Evolutionary conservation across 64 coral and sea anemone species (phyloP).

Genomic region (Acropora yongei): DNA sequence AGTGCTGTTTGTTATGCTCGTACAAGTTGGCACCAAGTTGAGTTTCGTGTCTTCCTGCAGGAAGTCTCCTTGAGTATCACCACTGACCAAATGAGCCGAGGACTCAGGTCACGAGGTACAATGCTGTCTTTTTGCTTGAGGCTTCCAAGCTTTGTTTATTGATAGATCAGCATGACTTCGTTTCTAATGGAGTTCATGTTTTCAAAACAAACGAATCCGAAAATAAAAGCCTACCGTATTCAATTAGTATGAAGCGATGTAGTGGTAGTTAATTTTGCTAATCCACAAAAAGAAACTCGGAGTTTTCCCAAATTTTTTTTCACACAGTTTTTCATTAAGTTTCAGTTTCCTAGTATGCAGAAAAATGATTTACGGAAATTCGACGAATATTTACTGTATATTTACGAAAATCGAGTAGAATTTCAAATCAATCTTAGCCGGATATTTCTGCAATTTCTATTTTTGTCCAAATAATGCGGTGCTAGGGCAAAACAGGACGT

Average conservation of each 20-base stretch:
- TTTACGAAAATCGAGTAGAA: no score
- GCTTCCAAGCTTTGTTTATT: background rate
- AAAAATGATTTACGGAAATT: no score
- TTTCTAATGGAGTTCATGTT: slow-evolving; percentile 22
- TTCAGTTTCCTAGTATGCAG: no score
- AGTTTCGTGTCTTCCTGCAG: no score
- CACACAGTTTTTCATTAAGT: no score
- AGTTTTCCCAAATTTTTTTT: no score
- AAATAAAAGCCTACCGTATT: background rate
- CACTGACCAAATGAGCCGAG: background rate
- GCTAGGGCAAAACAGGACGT: background rate
- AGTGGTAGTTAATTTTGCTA: background rate
- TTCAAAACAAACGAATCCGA: slow-evolving; percentile 1
- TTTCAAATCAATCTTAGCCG: background rate
- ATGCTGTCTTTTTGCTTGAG: background rate
- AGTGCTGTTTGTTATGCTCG: no score
- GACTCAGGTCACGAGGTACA: background rate
- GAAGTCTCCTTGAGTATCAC: no score
- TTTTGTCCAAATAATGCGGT: background rate
- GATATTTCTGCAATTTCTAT: background rate
- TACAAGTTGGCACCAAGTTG: no score
- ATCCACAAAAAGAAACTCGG: background rate
- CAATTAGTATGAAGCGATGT: background rate
- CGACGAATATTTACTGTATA: no score
- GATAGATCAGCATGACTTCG: slow-evolving; percentile 27